Conservation (phyloP, 2,113 vertebrate genomes). For the Athene cunicularia region DNA sequence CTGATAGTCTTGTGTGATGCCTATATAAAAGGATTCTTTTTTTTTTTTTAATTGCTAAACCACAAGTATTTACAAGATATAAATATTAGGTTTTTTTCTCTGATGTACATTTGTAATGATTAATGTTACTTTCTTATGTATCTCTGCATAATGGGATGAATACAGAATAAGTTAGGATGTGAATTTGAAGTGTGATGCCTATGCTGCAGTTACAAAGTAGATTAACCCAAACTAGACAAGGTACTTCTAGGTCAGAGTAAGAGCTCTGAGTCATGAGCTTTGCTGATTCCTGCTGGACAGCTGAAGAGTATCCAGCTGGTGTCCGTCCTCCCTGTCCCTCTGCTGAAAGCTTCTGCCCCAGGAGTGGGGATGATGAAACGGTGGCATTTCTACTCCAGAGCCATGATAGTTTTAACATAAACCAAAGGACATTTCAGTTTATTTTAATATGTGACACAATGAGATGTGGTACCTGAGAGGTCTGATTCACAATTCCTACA, state of each 20-base stretch:
- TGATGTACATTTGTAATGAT: neutral
- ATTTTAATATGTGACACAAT: neutral
- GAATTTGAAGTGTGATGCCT: neutral
- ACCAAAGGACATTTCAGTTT: neutral
- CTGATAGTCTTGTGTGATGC: neutral
- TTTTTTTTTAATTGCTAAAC: neutral
- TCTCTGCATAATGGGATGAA: neutral
- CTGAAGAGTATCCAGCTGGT: neutral
- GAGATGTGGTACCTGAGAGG: neutral
- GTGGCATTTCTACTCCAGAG: neutral
- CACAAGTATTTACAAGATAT: neutral
- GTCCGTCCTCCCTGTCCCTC: neutral
- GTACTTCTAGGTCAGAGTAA: neutral
- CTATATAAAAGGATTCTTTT: neutral
- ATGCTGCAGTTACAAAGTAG: neutral
- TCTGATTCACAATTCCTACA: neutral
- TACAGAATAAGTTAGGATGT: neutral
- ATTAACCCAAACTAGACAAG: neutral
- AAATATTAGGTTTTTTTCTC: neutral
- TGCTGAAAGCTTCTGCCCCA: neutral
- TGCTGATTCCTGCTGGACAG: neutral
- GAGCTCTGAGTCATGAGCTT: neutral
- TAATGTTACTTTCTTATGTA: neutral
- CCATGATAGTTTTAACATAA: neutral
- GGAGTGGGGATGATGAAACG: fast-evolving